Evolutionary conservation across 1,140 invertebrate species (phyloP).

Genomic region (Macrocentrus cingulum): DNA sequence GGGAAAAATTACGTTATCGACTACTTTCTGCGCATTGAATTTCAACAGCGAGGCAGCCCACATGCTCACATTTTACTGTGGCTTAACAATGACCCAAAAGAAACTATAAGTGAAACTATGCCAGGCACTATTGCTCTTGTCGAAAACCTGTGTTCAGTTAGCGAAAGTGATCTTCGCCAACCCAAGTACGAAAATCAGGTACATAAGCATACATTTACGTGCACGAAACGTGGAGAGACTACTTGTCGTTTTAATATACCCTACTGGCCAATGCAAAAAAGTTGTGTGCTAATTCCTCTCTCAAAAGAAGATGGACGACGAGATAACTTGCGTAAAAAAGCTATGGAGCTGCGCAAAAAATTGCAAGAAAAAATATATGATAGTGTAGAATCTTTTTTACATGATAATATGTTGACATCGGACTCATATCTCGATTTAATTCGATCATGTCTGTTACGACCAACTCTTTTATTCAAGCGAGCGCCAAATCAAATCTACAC

Average conservation of each 20-base stretch:
- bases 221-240: slow-evolving; percentile 31
- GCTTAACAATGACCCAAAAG: slow-evolving; percentile 35
- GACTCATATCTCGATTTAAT: slow-evolving; percentile 33
- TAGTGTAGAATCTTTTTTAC: slow-evolving; percentile 23
- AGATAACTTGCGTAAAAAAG: slow-evolving; percentile 22
- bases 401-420: slow-evolving; percentile 21
- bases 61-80: slow-evolving; percentile 38
- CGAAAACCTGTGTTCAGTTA: slow-evolving; percentile 18
- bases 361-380: slow-evolving; percentile 25
- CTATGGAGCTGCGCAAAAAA: neutral
- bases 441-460: slow-evolving; percentile 32
- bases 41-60: slow-evolving; percentile 46
- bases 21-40: slow-evolving; percentile 39
- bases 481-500: slow-evolving; percentile 32
- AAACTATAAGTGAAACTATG: slow-evolving; percentile 29
- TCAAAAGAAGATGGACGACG: slow-evolving; percentile 20
- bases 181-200: slow-evolving; percentile 27
- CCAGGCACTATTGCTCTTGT: neutral
- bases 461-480: slow-evolving; percentile 32
- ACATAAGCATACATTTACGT: slow-evolving; percentile 32
- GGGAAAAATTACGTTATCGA: neutral
- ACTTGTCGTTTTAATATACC: slow-evolving; percentile 37
- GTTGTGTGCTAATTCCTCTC: slow-evolving; percentile 25
- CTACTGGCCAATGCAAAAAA: slow-evolving; percentile 30
- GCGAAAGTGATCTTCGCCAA: slow-evolving; percentile 27